phyloP scores from a whole-genome alignment of 2,888 invertebrate genomes.

The Pogonocherus hispidulus region DNA sequence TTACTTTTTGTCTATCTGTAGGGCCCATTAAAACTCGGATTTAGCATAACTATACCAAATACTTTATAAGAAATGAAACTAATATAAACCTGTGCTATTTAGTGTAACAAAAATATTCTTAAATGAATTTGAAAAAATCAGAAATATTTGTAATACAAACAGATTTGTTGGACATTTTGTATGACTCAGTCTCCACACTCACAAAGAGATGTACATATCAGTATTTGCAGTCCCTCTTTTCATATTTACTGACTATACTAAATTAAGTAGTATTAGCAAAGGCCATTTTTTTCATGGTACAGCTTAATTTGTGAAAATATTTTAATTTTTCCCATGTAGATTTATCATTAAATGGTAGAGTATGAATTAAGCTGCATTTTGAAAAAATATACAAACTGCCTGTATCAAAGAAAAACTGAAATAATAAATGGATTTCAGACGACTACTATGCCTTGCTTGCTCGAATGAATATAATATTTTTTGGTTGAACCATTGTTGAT shows the following conservation, averaged over 20 bases:
- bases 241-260: background rate
- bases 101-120: no score
- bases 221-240: background rate
- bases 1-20: no score
- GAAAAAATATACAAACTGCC: background rate
- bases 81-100: no score
- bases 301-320: background rate
- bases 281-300: conserved; percentile 2
- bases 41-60: no score
- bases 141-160: no score
- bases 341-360: background rate
- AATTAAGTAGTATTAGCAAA: conserved; percentile 21
- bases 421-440: background rate
- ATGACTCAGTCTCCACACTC: background rate
- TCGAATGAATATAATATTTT: no score
- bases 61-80: no score
- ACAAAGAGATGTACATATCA: conserved; percentile 18
- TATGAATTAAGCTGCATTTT: conserved; percentile 10
- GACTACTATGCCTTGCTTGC: background rate
- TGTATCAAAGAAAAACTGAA: conserved; percentile 8
- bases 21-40: no score
- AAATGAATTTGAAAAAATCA: no score
- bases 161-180: background rate
- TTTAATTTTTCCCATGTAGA: background rate
- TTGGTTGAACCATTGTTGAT: no score